Conservation (phyloP, 2,113 vertebrate species). For the Cavia porcellus region DNA sequence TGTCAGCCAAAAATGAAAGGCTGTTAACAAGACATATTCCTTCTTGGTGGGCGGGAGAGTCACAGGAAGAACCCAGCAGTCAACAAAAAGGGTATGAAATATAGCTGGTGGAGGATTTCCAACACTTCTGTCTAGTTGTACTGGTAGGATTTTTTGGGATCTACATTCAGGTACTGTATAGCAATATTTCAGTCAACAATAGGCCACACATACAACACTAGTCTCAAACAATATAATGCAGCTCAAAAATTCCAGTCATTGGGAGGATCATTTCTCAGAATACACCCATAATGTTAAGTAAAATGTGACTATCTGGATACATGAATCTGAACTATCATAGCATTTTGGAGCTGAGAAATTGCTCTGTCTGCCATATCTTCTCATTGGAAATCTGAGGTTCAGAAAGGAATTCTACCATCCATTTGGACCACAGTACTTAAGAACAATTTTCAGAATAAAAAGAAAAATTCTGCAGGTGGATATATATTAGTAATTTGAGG, state of each 20-base stretch:
- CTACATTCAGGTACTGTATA: neutral
- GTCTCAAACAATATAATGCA: too few relatives aligned
- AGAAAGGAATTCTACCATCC: neutral
- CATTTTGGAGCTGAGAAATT: neutral
- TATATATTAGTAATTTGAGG: neutral
- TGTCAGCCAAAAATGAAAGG: neutral
- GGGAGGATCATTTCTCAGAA: neutral
- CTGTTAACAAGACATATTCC: neutral
- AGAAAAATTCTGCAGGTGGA: neutral
- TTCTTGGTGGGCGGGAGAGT: neutral
- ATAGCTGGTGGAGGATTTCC: neutral
- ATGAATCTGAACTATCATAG: neutral
- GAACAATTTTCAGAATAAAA: conserved; percentile 53
- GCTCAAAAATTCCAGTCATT: too few relatives aligned
- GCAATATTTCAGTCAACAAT: neutral
- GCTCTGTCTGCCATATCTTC: neutral
- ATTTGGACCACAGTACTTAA: neutral
- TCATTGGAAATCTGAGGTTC: neutral
- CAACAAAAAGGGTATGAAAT: neutral
- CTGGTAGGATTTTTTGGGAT: neutral
- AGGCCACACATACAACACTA: accelerated
- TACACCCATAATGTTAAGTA: too few relatives aligned
- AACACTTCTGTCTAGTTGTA: neutral
- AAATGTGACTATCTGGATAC: neutral
- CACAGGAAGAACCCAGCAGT: neutral